Conservation (phyloP, 2,888 invertebrate species). For the Cryptophagus acutangulus region DNA sequence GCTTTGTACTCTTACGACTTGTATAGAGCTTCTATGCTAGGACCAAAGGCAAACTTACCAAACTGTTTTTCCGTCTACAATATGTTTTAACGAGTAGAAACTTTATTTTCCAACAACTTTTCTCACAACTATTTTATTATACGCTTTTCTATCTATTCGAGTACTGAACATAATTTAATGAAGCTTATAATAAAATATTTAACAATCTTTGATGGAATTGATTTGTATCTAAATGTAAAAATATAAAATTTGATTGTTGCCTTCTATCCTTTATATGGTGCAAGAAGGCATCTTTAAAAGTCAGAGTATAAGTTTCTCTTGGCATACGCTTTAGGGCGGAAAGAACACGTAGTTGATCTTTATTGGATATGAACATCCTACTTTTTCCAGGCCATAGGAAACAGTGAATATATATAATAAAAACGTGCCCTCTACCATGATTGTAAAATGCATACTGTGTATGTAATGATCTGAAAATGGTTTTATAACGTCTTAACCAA, state of each 20-base stretch:
- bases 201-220: too few species aligned
- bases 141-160: too few species aligned
- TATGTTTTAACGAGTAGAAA: conserved; percentile 1
- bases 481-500: not conserved
- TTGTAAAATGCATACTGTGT: conserved; percentile 3
- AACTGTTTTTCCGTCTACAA: not conserved
- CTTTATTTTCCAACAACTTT: conserved; percentile 3
- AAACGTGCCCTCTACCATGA: conserved; percentile 8
- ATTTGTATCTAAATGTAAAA: not conserved
- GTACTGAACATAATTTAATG: too few species aligned
- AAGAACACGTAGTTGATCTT: conserved; percentile 15
- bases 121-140: not conserved
- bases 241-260: not conserved
- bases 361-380: conserved; percentile 19
- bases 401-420: conserved; percentile 9
- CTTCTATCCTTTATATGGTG: not conserved
- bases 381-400: conserved; percentile 16
- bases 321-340: conserved; percentile 6
- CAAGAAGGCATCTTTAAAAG: conserved; percentile 11
- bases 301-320: conserved; percentile 3
- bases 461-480: conserved; percentile 4
- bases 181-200: too few species aligned
- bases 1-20: conserved; percentile 4
- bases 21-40: not conserved
- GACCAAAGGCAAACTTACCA: conserved; percentile 1